These are phyloP conservation scores for Ateles fusciceps DNA, from an alignment of 2,797 vertebrate species.

Conservation along the genomic window DNA sequence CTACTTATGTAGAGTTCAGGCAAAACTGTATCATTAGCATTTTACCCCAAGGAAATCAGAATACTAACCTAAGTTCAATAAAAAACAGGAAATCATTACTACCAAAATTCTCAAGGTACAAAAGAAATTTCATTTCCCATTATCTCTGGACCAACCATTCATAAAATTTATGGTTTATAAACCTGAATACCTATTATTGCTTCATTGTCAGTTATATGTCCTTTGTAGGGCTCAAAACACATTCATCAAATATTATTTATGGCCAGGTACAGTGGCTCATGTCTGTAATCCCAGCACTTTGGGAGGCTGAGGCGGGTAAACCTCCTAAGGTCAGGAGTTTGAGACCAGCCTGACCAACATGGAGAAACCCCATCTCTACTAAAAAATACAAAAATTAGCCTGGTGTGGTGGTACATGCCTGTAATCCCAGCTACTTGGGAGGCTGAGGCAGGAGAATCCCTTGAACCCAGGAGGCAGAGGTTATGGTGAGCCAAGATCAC, in stretches of 20 bases:
- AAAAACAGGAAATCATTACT: background rate
- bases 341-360: background rate
- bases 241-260: background rate
- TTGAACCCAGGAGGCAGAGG: background rate
- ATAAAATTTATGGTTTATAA: background rate
- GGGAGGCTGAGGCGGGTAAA: background rate
- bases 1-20: background rate
- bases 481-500: background rate
- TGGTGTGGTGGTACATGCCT: background rate
- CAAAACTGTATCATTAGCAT: background rate
- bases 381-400: background rate
- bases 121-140: conserved; percentile 1
- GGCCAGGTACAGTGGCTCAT: background rate
- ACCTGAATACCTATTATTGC: background rate
- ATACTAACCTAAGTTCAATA: background rate
- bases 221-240: background rate
- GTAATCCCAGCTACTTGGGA: background rate
- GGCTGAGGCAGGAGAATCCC: background rate
- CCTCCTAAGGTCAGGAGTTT: background rate
- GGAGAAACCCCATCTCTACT: background rate
- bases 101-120: background rate
- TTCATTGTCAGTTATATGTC: background rate
- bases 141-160: background rate
- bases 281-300: background rate
- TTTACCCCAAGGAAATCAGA: background rate